Evolutionary conservation across 2,113 vertebrate genomes (phyloP), one percentile per base, ranked within the genome.

Genomic region (Callipepla squamata): DNA sequence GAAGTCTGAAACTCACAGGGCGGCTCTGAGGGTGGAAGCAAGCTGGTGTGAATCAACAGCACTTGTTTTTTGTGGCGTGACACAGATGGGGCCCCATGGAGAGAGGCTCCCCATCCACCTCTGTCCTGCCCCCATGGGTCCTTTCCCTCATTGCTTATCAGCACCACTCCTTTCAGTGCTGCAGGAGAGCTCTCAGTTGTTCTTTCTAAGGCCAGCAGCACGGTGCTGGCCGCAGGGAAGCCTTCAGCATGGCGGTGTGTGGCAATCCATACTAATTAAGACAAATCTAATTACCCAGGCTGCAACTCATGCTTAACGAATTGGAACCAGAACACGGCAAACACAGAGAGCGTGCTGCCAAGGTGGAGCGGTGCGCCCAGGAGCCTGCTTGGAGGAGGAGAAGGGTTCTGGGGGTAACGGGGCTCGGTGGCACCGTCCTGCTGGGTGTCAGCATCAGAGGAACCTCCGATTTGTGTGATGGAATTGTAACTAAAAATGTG

Each of bases 241-340:
- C n/a, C 76, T 83, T 68, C 65, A 62, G 94, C 50, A 22, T 13
- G 30, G 68, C 7, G 2, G 62, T 45, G 73, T 85, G 91, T 53
- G 94, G 94, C 50, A 93, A 85, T 87, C 93, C 96, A 96, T 94
- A 53, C 95, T 97, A 96, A 96, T 96, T 94, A 93, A 96, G 92
- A 96, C 91, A 96, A 95, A 96, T 95, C 92, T 95, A 96, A 96
- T 95, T 96, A 96, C 62, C 48, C 69, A 87, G 91, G 80, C 83
- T 96, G 67, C 91, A 94, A 77, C 51, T 94, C 94, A 90, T 87
- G 94, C 90, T 90, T 92, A 86, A 91, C 74, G 77, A 94, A 90
- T 96, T 85, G 76, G 89, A 92, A 90, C 75, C 62, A 74, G 94
- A 90, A 81, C 72, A 87, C 34, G 74, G 69, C 90, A 87, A 88